Conservation (phyloP, 2,113 vertebrate genomes). For the Periophthalmus modestus region DNA sequence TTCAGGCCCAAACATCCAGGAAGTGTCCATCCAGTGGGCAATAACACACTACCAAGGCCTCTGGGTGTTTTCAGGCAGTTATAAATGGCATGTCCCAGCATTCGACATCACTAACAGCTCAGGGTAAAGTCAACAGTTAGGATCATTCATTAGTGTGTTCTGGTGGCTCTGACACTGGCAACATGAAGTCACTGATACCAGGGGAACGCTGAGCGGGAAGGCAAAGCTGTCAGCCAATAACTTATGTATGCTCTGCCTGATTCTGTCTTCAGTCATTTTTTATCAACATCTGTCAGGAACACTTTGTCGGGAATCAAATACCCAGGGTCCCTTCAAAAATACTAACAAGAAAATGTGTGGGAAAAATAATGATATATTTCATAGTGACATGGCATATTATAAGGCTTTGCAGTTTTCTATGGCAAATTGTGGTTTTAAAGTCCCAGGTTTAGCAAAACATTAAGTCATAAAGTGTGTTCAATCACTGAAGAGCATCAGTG, state of each 20-base stretch:
- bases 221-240: not conserved
- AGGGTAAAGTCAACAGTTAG: slow-evolving; percentile 73
- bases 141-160: slow-evolving; percentile 67
- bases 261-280: slow-evolving; percentile 21
- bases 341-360: too few species aligned
- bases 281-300: slow-evolving; percentile 30
- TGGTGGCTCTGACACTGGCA: slow-evolving; percentile 29
- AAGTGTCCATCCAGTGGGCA: slow-evolving; percentile 35
- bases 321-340: slow-evolving; percentile 7
- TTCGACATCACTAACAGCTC: slow-evolving; percentile 56
- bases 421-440: too few species aligned
- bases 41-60: slow-evolving; percentile 47
- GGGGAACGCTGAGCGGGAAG: slow-evolving; percentile 3
- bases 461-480: too few species aligned
- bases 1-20: slow-evolving; percentile 48
- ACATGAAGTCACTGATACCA: slow-evolving; percentile 37
- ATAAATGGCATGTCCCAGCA: slow-evolving; percentile 64
- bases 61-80: slow-evolving; percentile 53
- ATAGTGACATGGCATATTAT: too few species aligned
- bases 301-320: slow-evolving; percentile 26
- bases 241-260: slow-evolving; percentile 16
- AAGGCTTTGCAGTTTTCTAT: too few species aligned
- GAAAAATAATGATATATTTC: too few species aligned
- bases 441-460: too few species aligned
- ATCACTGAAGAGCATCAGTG: not conserved